Conservation (phyloP, 92 coral and sea anemone genomes). For the Epizoanthus stellaris region DNA sequence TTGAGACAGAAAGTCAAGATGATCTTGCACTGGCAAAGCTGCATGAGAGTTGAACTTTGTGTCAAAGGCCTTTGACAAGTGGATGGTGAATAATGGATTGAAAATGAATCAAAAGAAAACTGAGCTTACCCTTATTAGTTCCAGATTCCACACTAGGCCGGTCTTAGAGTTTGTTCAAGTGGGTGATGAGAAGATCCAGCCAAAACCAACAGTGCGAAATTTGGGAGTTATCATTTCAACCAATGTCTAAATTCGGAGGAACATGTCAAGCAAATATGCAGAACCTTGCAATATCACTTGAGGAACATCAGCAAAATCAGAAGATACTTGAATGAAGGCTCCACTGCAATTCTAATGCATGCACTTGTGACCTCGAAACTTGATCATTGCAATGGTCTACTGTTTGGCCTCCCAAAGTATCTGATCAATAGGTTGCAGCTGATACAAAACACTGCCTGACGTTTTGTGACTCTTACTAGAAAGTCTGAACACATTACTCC, state of each 20-base stretch:
- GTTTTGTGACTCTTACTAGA: too few species aligned
- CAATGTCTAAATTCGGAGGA: background rate
- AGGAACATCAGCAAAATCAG: background rate
- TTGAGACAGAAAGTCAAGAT: background rate
- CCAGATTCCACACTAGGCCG: constrained; percentile 2
- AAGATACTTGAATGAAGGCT: too few species aligned
- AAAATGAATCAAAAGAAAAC: constrained; percentile 20
- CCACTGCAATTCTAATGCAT: background rate
- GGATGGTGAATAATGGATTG: constrained; percentile 11
- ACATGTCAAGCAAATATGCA: background rate
- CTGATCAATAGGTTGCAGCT: too few species aligned
- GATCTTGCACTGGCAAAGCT: background rate
- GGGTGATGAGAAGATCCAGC: constrained; percentile 17
- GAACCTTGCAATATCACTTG: background rate
- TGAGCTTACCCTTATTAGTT: constrained; percentile 4
- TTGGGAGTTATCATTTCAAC: background rate
- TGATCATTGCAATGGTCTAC: too few species aligned
- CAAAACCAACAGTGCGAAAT: background rate
- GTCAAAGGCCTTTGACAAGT: background rate
- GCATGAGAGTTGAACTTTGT: constrained; percentile 22
- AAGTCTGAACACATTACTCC: too few species aligned
- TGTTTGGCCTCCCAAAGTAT: too few species aligned
- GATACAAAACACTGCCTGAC: too few species aligned
- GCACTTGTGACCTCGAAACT: background rate
- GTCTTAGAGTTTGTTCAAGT: constrained; percentile 19